phyloP scores from a whole-genome alignment of 1,140 invertebrate species.

The Drosophila littoralis region DNA sequence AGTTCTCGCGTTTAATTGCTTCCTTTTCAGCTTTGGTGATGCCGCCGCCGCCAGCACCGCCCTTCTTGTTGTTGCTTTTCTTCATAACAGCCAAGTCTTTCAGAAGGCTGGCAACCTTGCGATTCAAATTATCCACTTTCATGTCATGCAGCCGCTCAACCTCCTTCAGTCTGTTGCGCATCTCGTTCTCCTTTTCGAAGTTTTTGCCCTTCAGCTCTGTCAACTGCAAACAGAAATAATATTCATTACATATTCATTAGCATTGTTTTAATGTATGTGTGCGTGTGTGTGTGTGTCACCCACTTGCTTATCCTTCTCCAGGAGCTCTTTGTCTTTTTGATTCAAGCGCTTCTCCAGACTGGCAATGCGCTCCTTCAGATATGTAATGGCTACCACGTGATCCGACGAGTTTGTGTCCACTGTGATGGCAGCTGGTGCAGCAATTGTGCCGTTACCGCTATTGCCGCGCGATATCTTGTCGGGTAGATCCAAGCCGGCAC shows the following conservation, averaged over 20 bases:
- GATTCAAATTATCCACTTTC: conserved; percentile 91
- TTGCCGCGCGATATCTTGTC: conserved; percentile 83
- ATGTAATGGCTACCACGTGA: conserved; percentile 96
- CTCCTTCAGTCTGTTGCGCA: conserved; percentile 93
- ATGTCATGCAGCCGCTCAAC: conserved; percentile 92
- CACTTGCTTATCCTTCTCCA: conserved; percentile 96
- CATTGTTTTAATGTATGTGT: neutral
- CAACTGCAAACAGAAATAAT: conserved; percentile 87
- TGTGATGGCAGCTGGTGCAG: conserved; percentile 85
- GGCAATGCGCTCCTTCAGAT: conserved; percentile 96
- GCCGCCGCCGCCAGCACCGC: conserved; percentile 14
- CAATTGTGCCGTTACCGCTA: conserved; percentile 62
- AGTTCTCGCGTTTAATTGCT: conserved; percentile 84
- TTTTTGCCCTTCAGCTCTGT: conserved; percentile 96
- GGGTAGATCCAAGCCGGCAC: conserved; percentile 77
- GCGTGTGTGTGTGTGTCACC: conserved; percentile 29
- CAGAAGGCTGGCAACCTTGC: conserved; percentile 90
- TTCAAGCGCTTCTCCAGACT: conserved; percentile 94
- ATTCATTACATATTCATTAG: neutral
- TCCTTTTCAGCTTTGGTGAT: conserved; percentile 72
- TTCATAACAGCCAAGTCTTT: conserved; percentile 94
- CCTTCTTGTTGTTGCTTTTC: conserved; percentile 89
- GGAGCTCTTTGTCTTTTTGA: conserved; percentile 93
- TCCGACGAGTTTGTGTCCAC: conserved; percentile 95
- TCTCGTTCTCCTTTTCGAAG: conserved; percentile 93